Evolutionary conservation across 2,888 invertebrate species (phyloP).

Genomic region (Rhorus exstirpatorius): DNA sequence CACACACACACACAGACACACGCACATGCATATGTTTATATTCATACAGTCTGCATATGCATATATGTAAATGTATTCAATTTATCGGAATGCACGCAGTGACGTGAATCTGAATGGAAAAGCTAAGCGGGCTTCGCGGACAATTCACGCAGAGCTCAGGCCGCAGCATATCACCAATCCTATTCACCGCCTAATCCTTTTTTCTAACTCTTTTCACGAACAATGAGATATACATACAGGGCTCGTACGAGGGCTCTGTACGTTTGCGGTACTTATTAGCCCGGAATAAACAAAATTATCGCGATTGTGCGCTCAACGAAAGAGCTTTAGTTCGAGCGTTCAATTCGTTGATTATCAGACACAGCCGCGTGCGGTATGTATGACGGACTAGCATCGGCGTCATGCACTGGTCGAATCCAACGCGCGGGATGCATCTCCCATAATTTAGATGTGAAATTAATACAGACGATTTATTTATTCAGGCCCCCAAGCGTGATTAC

Average conservation of each 20-base stretch:
- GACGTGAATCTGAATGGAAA: constrained; percentile 43
- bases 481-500: constrained; percentile 74
- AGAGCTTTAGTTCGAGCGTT: constrained; percentile 13
- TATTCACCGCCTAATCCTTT: neutral
- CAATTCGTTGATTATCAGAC: constrained; percentile 76
- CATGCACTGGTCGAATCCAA: constrained; percentile 64
- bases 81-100: constrained; percentile 47
- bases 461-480: constrained; percentile 77
- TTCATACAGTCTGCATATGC: constrained; percentile 15
- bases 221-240: constrained; percentile 47
- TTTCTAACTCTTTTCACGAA: constrained; percentile 32
- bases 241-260: constrained; percentile 51
- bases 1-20: no score
- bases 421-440: constrained; percentile 53
- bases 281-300: constrained; percentile 77
- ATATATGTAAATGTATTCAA: constrained; percentile 48
- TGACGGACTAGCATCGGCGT: constrained; percentile 29
- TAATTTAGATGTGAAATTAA: constrained; percentile 78
- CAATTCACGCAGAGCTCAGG: constrained; percentile 21
- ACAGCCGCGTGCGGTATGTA: neutral
- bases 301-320: constrained; percentile 64
- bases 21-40: constrained; percentile 7
- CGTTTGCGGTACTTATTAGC: constrained; percentile 63
- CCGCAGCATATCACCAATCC: constrained; percentile 12
- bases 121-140: constrained; percentile 7